Percentiles rank a stretch among this genome's conserved stretches.
phyloP scores from a whole-genome alignment of 2,888 invertebrate genomes.

The Psylliodes chrysocephalus region DNA sequence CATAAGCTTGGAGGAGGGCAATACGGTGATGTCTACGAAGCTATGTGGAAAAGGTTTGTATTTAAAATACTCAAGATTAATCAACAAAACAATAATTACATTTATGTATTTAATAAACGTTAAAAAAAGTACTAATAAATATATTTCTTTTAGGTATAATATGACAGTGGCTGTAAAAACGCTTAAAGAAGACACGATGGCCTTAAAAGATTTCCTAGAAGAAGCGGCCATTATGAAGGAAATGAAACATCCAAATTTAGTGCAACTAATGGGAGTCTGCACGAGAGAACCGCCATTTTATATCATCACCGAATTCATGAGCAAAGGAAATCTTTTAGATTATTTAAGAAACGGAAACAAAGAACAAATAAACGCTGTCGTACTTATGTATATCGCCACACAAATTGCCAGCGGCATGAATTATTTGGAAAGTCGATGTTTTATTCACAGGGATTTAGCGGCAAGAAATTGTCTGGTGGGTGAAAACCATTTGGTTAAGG shows the following conservation, averaged over 20 bases:
- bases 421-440: constrained; percentile 94
- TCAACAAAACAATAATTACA: too few relatives aligned
- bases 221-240: constrained; percentile 99
- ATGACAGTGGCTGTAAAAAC: constrained; percentile 99
- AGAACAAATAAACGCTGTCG: constrained; percentile 91
- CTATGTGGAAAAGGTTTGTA: constrained; percentile 84
- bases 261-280: constrained; percentile 97
- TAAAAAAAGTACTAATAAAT: too few relatives aligned
- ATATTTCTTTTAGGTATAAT: constrained; percentile 80
- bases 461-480: constrained; percentile 99
- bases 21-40: constrained; percentile 97
- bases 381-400: constrained; percentile 99
- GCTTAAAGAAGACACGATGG: constrained; percentile 99
- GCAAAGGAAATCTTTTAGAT: constrained; percentile 96
- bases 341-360: constrained; percentile 89
- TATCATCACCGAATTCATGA: constrained; percentile 99
- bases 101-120: too few relatives aligned
- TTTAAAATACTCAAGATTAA: too few relatives aligned
- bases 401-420: constrained; percentile 99
- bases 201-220: constrained; percentile 97
- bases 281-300: constrained; percentile 99
- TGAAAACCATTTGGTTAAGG: constrained; percentile 97
- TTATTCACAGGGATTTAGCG: constrained; percentile 97
- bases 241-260: constrained; percentile 99
- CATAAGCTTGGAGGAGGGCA: constrained; percentile 96